A percentile compares a stretch with the other conserved stretches of the same genome.
phyloP scores from a whole-genome alignment of 2,797 vertebrate genomes.

The Sebastes cheni region DNA sequence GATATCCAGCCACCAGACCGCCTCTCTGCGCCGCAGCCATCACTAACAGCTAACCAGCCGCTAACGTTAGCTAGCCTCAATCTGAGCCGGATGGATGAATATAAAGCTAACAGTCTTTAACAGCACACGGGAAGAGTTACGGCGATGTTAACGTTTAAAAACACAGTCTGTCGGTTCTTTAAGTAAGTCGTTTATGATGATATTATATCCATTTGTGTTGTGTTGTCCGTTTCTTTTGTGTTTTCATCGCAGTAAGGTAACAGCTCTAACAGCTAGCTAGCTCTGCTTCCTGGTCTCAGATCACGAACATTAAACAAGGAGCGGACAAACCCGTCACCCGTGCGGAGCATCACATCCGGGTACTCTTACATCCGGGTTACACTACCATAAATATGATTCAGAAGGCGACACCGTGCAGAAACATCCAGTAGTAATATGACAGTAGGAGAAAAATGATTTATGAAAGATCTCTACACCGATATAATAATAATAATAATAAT shows the following conservation, averaged over 20 bases:
- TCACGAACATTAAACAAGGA: neutral
- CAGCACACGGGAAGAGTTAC: neutral
- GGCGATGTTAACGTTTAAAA: neutral
- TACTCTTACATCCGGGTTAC: neutral
- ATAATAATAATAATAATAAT: too few species aligned
- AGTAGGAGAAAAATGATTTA: neutral
- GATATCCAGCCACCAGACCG: conserved; percentile 30
- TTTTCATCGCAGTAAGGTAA: conserved; percentile 33
- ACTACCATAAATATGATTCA: rapidly evolving
- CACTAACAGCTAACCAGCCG: conserved; percentile 5
- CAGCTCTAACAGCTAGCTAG: conserved; percentile 22
- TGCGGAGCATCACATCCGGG: neutral
- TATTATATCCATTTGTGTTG: neutral
- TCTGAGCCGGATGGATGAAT: conserved; percentile 36
- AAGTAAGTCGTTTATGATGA: neutral
- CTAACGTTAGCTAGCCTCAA: conserved; percentile 39
- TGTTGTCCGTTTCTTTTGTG: conserved; percentile 10
- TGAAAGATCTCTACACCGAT: neutral
- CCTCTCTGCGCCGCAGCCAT: conserved; percentile 51
- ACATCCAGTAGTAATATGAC: too few species aligned
- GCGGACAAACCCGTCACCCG: neutral
- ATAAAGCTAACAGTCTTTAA: neutral
- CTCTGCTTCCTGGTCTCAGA: conserved; percentile 60
- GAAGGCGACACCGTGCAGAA: neutral
- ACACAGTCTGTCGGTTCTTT: rapidly evolving